Evolutionary conservation across 2,113 vertebrate genomes (phyloP).

Genomic region (Pardalotus punctatus): DNA sequence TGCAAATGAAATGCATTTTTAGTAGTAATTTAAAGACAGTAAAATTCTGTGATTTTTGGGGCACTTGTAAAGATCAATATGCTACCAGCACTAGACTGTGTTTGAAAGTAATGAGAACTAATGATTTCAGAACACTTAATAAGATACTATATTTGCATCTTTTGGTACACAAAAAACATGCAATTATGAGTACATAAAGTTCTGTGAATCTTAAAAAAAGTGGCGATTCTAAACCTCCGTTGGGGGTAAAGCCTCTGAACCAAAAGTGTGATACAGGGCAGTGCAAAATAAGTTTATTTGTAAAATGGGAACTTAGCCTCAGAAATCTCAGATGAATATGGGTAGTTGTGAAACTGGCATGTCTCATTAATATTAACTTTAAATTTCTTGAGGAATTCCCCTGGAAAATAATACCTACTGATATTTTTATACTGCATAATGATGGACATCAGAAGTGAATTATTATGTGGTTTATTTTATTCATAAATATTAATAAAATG

Average conservation of each 20-base stretch:
- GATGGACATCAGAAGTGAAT: neutral
- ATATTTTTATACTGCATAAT: neutral
- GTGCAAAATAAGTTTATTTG: neutral
- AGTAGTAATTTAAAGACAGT: constrained; percentile 1
- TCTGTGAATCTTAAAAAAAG: neutral
- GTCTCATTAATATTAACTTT: neutral
- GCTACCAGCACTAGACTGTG: neutral
- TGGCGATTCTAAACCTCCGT: neutral
- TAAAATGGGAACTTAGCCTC: neutral
- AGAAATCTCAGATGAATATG: neutral
- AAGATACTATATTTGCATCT: neutral
- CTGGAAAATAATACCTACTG: neutral
- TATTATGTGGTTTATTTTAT: neutral
- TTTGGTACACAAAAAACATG: neutral
- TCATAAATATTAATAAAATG: neutral
- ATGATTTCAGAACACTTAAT: neutral
- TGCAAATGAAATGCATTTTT: neutral
- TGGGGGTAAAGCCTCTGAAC: neutral
- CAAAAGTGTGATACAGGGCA: neutral
- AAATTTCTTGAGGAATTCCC: neutral
- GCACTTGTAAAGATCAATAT: neutral
- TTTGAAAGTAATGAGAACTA: neutral
- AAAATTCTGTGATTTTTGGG: neutral
- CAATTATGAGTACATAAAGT: neutral
- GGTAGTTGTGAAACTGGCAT: neutral